phyloP scores from a whole-genome alignment of 2,113 vertebrate genomes.

The Zeus faber region DNA sequence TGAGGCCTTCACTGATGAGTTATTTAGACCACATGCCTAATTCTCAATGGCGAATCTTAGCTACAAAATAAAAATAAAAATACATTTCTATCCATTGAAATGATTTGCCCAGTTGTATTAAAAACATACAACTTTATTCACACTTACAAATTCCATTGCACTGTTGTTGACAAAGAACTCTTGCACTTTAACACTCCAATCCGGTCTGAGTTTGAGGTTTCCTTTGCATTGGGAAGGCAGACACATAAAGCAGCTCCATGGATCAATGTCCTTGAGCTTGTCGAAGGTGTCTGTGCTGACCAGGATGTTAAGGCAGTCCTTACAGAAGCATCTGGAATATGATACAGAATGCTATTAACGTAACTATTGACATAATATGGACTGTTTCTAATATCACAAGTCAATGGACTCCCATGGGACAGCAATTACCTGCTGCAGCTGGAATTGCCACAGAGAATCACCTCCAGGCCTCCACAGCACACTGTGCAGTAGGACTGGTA shows the following conservation, averaged over 20 bases:
- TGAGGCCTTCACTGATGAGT: no score
- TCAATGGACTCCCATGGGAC: not conserved
- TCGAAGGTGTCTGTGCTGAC: constrained; percentile 80
- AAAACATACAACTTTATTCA: no score
- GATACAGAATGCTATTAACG: not conserved
- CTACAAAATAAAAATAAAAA: no score
- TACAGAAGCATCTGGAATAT: constrained; percentile 86
- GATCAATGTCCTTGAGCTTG: constrained; percentile 81
- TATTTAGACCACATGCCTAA: no score
- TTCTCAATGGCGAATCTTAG: no score
- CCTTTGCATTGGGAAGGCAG: constrained; percentile 75
- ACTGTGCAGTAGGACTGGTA: constrained; percentile 95
- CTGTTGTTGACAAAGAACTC: constrained; percentile 88
- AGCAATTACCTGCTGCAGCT: constrained; percentile 85
- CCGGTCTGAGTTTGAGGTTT: constrained; percentile 77
- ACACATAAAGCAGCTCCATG: constrained; percentile 95
- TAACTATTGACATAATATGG: not conserved
- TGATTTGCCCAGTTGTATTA: no score
- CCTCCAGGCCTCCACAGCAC: constrained; percentile 86
- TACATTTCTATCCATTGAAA: no score
- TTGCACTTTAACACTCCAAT: constrained; percentile 88
- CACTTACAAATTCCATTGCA: constrained; percentile 84
- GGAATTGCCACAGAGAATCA: constrained; percentile 86
- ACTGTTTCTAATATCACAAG: not conserved
- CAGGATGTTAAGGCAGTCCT: constrained; percentile 89